Base-by-base conservation (phyloP, 1,140 invertebrate genomes). In the Acromyrmex heyeri region DNA sequence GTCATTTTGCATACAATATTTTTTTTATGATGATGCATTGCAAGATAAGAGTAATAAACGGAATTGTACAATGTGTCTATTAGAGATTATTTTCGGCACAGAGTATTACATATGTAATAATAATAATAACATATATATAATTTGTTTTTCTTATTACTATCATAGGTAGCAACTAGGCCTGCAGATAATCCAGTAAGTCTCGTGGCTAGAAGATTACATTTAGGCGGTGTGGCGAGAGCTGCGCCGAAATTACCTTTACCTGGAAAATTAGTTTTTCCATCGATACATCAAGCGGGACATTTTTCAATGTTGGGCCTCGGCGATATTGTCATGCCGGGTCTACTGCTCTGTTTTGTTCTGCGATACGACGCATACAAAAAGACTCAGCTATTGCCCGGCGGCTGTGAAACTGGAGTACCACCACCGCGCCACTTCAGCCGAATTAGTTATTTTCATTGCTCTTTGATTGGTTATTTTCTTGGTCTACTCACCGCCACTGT, bases 311-410 rank as follows among this genome's bases (percentile, higher is more conserved):
- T 99, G 48, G 99, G 99, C 87, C 96, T 99, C 14, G 99, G 99
- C 48, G 99, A 99, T 95, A 99, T 99, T 87, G 99, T 99, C 21
- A 99, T 99, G 99, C 99, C 99, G n/a, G 99, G 99, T 5, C 95
- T 99, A 27, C 93, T 99, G 87, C 96, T 99, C 85, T 99, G 99
- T 95, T 99, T 99, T 95, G 99, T 99, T 62, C 95, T 99, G 85
- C 96, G 98, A 24, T 99, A 99, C 94, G 99, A 99, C 95, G 98
- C 99, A 12, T 99, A 99, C 95, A 99, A 99, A 95, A 99, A 99
- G 94, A 97, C 97, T 55, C 97, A 98, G 92, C 93, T 97, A n/a
- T 95, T 97, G 44, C 96, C 96, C 72, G 96, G 96, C 61, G 96
- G 96, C 50, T 97, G 96, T 87, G 97, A 98, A 92, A 96, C 97